These are phyloP conservation scores for Chrysemys picta DNA, from an alignment of 2,113 vertebrate species.

Conservation along the genomic window DNA sequence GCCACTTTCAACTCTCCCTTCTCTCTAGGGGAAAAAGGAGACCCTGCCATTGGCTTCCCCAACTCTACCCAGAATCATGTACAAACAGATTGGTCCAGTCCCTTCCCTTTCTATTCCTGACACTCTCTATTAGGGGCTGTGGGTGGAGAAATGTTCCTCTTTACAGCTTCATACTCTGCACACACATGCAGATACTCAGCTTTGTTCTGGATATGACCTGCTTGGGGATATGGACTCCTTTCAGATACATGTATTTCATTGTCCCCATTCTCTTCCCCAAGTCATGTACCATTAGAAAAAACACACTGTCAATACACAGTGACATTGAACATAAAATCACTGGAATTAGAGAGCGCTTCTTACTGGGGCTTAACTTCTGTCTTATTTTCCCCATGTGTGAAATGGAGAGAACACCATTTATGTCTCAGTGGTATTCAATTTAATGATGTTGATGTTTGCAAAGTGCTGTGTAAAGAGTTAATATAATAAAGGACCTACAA, in stretches of 20 bases:
- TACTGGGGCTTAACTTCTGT: not conserved
- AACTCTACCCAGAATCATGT: not conserved
- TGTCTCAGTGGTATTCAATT: not conserved
- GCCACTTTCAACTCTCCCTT: not conserved
- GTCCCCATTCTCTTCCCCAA: not conserved
- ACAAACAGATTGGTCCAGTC: not conserved
- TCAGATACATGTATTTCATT: not conserved
- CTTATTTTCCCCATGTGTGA: fast-evolving
- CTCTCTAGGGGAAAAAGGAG: too few relatives aligned
- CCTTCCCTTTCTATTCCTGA: not conserved
- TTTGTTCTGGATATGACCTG: not conserved
- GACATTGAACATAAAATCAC: not conserved
- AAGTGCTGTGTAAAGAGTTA: not conserved
- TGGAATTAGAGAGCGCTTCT: fast-evolving
- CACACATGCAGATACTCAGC: not conserved
- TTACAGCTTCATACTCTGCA: not conserved
- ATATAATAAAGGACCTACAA: not conserved
- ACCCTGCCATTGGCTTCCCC: not conserved
- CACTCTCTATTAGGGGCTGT: not conserved
- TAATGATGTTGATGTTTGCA: not conserved
- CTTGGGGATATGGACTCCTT: not conserved
- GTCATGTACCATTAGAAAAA: not conserved
- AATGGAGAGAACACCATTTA: not conserved
- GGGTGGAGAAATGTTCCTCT: not conserved
- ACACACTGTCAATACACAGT: not conserved